A percentile compares a stretch with the other conserved stretches of the same genome.
Evolutionary conservation across 2,113 vertebrate species (phyloP).

Genomic region (Nannospalax galili): DNA sequence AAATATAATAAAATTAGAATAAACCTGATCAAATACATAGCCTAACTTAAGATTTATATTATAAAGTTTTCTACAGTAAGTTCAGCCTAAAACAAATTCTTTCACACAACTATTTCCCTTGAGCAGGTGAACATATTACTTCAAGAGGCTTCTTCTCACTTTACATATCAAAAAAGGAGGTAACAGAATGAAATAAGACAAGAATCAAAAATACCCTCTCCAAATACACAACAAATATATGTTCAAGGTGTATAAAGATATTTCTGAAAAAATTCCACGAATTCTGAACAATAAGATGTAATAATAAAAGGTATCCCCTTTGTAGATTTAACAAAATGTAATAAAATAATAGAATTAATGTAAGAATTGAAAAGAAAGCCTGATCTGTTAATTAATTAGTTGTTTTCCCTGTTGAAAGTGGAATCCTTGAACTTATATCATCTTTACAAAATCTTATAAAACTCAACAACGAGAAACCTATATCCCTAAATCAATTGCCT

Average conservation of each 20-base stretch:
- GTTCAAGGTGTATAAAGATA: neutral
- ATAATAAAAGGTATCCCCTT: neutral
- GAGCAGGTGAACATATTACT: neutral
- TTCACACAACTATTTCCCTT: neutral
- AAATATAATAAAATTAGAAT: conserved; percentile 24
- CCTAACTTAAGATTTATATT: neutral
- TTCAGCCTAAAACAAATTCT: neutral
- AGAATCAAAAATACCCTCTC: neutral
- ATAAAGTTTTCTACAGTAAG: neutral
- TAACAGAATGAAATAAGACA: conserved; percentile 5
- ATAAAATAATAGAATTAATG: neutral
- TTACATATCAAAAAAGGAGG: neutral
- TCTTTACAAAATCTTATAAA: conserved; percentile 16
- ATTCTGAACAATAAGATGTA: neutral
- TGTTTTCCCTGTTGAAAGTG: neutral
- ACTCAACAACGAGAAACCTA: neutral
- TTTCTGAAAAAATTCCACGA: conserved; percentile 6
- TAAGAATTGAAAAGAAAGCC: neutral
- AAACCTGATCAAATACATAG: neutral
- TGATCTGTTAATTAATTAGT: neutral
- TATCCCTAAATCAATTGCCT: neutral
- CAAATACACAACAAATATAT: neutral
- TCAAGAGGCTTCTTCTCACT: neutral
- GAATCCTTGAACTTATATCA: neutral
- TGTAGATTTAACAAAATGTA: neutral